These are phyloP conservation scores for Dolichallabes microphthalmus DNA, from an alignment of 2,113 vertebrate genomes.

Conservation along the genomic window DNA sequence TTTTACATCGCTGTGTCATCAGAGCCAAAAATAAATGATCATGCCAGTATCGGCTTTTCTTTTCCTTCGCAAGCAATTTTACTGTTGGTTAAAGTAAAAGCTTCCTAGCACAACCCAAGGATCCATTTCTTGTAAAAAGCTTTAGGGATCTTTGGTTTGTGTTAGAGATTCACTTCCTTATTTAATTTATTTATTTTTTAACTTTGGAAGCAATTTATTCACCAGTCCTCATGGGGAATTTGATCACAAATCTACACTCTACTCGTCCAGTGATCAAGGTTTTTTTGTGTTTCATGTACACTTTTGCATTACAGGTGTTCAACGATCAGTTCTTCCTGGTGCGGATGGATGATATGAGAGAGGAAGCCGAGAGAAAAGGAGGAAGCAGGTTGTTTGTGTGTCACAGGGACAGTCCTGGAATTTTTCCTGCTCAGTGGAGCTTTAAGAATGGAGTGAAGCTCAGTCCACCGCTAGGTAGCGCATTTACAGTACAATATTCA, in stretches of 20 bases:
- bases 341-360: constrained; percentile 85
- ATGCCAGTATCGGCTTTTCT: neutral
- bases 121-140: neutral
- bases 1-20: neutral
- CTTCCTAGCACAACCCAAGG: neutral
- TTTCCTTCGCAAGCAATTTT: neutral
- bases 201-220: neutral
- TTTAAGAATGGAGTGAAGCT: constrained; percentile 89
- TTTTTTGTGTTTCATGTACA: neutral
- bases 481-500: neutral
- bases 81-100: neutral
- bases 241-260: neutral
- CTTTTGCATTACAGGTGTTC: constrained; percentile 76
- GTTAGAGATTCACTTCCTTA: constrained; percentile 15
- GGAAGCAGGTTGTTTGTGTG: constrained; percentile 74
- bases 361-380: constrained; percentile 65
- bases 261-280: neutral
- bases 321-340: constrained; percentile 86
- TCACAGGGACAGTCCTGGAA: constrained; percentile 71
- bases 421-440: constrained; percentile 91
- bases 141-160: neutral
- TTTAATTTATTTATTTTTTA: neutral
- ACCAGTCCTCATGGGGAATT: neutral
- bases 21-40: neutral
- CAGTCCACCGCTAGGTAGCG: constrained; percentile 83